Percentiles rank a stretch among this genome's conserved stretches.
phyloP scores from a whole-genome alignment of 2,797 vertebrate species.

The Anabacerthia variegaticeps region DNA sequence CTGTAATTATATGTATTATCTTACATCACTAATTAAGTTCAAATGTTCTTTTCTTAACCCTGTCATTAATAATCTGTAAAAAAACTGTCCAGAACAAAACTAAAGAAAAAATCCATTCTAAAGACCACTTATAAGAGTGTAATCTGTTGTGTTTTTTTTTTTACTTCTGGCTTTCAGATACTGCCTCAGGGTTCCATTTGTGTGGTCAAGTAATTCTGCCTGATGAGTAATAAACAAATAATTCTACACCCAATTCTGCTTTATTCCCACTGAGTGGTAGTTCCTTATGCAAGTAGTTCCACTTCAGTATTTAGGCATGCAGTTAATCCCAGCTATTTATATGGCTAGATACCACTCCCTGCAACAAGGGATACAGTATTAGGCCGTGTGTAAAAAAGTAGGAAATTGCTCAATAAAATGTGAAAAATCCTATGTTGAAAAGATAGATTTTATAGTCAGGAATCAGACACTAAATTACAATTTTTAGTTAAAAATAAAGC shows the following conservation, averaged over 20 bases:
- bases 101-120: not conserved
- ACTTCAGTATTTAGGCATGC: constrained; percentile 39
- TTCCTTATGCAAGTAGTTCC: constrained; percentile 25
- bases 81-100: not conserved
- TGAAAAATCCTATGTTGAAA: not conserved
- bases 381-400: not conserved
- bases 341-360: constrained; percentile 19
- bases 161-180: not conserved
- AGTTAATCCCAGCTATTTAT: constrained; percentile 52
- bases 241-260: constrained; percentile 51
- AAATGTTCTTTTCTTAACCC: constrained; percentile 24
- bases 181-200: constrained; percentile 30
- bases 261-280: constrained; percentile 30
- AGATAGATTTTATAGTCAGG: not conserved
- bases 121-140: not conserved
- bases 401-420: not conserved
- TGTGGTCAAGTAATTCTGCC: constrained; percentile 53
- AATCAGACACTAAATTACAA: not conserved
- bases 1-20: constrained; percentile 3
- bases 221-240: constrained; percentile 63
- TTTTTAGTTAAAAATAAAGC: not conserved
- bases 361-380: not conserved
- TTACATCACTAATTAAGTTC: constrained; percentile 20
- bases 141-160: not conserved
- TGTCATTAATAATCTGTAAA: constrained; percentile 2